phyloP scores from a whole-genome alignment of 1,140 invertebrate genomes.

The Zaprionus nigranus region DNA sequence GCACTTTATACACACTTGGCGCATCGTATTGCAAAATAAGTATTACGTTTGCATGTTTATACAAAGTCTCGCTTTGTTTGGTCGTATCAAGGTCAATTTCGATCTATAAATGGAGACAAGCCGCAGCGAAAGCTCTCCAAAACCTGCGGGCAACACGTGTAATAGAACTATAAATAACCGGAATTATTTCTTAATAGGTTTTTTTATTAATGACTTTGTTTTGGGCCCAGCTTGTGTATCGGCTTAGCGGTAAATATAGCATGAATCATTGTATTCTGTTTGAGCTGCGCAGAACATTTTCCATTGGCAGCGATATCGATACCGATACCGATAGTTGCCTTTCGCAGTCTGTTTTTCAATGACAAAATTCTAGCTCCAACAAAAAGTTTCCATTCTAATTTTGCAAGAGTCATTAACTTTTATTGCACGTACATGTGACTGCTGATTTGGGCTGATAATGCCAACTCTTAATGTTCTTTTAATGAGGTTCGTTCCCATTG shows the following conservation, averaged over 20 bases:
- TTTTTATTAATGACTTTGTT: neutral
- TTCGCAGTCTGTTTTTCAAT: neutral
- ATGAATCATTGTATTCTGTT: too few species aligned
- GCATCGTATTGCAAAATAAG: conserved; percentile 47
- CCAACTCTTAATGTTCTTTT: neutral
- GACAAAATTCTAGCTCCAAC: neutral
- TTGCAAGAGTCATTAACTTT: neutral
- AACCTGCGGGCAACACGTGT: conserved; percentile 58
- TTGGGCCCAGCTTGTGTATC: too few species aligned
- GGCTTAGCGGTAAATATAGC: too few species aligned
- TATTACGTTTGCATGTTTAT: conserved; percentile 4
- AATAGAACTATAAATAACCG: conserved; percentile 49
- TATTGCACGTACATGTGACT: neutral
- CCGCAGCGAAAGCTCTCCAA: conserved; percentile 19
- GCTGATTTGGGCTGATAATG: neutral
- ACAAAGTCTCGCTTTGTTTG: conserved; percentile 48
- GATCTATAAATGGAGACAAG: conserved; percentile 50
- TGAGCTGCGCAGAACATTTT: neutral
- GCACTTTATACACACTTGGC: conserved; percentile 38
- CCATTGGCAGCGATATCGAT: neutral
- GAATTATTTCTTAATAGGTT: neutral
- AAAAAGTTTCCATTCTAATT: neutral
- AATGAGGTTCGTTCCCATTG: neutral
- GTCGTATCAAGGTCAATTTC: conserved; percentile 73
- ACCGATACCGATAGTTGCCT: neutral